Conservation (phyloP, 2,113 vertebrate species). For the Colinus virginianus region DNA sequence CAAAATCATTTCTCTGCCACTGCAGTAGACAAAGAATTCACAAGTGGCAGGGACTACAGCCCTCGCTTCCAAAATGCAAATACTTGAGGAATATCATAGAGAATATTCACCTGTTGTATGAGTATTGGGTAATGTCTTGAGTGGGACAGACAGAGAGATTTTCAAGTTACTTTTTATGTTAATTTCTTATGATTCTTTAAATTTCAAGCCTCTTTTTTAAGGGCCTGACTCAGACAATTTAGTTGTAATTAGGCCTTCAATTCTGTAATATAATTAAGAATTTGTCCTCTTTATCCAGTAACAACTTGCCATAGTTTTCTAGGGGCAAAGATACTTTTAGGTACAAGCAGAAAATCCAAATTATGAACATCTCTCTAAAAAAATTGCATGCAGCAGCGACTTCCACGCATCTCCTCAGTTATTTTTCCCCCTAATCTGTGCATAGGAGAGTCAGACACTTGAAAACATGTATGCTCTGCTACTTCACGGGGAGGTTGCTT, state of each 20-base stretch:
- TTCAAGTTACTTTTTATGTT: not conserved
- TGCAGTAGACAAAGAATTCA: not conserved
- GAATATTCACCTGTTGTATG: not conserved
- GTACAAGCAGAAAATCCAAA: not conserved
- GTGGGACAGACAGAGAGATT: not conserved
- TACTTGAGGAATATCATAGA: not conserved
- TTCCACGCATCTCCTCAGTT: not conserved
- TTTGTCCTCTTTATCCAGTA: not conserved
- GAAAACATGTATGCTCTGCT: rapidly evolving
- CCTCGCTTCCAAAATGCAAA: not conserved
- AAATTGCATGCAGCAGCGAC: not conserved
- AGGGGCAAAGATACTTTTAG: not conserved
- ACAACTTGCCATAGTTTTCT: not conserved
- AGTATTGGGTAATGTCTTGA: not conserved
- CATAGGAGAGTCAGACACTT: not conserved
- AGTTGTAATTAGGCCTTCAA: not conserved
- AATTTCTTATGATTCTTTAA: not conserved
- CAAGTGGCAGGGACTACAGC: not conserved
- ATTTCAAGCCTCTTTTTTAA: not conserved
- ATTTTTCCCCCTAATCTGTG: not conserved
- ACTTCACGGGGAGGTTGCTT: not conserved
- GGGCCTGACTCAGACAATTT: not conserved
- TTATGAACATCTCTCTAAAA: not conserved
- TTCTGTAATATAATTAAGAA: not conserved
- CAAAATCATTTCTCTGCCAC: not conserved